These are phyloP conservation scores for Heliconius charithonia DNA, from an alignment of 2,888 invertebrate genomes.

Conservation along the genomic window DNA sequence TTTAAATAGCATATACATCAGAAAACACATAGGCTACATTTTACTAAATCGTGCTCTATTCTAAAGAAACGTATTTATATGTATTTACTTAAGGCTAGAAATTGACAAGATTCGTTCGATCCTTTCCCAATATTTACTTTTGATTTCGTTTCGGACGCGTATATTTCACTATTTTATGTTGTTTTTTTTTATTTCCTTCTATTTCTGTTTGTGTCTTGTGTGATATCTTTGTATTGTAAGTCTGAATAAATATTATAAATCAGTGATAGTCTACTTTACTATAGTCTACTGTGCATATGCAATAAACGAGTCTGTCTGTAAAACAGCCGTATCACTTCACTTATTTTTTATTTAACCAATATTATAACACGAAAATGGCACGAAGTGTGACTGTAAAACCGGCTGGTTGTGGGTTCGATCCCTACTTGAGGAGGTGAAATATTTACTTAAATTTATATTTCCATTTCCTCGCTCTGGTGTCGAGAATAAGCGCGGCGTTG, in stretches of 20 bases:
- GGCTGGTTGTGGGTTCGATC: too few species aligned
- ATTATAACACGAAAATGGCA: too few species aligned
- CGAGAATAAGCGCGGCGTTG: too few species aligned
- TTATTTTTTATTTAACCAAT: not conserved
- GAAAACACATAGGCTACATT: too few species aligned
- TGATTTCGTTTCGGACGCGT: slow-evolving; percentile 1
- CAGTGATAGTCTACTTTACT: too few species aligned
- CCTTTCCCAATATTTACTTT: slow-evolving; percentile 3
- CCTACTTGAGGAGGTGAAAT: too few species aligned
- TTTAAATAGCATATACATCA: too few species aligned
- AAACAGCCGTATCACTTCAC: not conserved
- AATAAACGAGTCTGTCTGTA: not conserved
- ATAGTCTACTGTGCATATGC: slow-evolving; percentile 3
- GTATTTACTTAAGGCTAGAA: slow-evolving; percentile 1
- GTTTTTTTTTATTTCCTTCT: not conserved
- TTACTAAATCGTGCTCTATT: not conserved
- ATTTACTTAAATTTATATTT: too few species aligned
- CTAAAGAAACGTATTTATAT: not conserved
- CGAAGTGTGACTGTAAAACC: too few species aligned
- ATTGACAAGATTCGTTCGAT: not conserved
- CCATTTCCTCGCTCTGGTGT: too few species aligned
- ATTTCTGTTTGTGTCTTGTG: not conserved
- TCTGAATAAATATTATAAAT: not conserved
- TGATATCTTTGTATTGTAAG: not conserved
- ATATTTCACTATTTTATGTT: not conserved